Evolutionary conservation across 1,140 invertebrate genomes (phyloP).

Genomic region (Cydia splendana): DNA sequence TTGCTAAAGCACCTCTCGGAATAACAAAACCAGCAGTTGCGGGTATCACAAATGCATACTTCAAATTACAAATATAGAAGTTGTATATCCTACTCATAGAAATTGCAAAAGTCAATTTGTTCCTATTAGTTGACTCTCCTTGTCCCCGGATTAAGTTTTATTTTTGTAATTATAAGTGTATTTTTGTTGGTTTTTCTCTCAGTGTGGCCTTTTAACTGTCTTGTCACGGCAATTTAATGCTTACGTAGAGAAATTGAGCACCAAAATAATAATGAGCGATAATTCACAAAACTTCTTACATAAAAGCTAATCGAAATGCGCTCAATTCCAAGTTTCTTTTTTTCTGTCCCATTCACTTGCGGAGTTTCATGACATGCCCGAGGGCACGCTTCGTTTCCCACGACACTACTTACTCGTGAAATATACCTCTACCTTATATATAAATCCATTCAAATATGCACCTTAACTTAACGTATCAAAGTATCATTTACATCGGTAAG

Average conservation of each 20-base stretch:
- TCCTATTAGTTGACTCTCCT: no score
- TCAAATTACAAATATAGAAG: no score
- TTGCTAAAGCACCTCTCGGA: no score
- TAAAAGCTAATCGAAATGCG: conserved; percentile 50
- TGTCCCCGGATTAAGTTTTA: no score
- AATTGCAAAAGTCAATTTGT: no score
- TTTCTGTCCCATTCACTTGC: conserved; percentile 55
- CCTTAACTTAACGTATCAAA: background rate
- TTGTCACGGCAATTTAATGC: background rate
- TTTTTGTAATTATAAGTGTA: no score
- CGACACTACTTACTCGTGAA: conserved; percentile 42
- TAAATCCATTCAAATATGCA: background rate
- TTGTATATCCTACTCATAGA: no score
- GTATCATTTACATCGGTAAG: conserved; percentile 24
- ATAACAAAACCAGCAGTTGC: no score
- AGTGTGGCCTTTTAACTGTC: background rate
- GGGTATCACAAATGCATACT: no score
- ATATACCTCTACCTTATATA: conserved; percentile 27
- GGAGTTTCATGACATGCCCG: conserved; percentile 52
- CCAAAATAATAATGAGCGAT: conserved; percentile 29
- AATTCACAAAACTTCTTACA: conserved; percentile 40
- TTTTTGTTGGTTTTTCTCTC: no score
- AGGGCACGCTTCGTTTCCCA: conserved; percentile 54
- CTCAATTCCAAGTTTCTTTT: conserved; percentile 47
- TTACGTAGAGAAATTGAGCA: background rate